Evolutionary conservation across 2,888 invertebrate species (phyloP).

Genomic region (Agrochola macilenta): DNA sequence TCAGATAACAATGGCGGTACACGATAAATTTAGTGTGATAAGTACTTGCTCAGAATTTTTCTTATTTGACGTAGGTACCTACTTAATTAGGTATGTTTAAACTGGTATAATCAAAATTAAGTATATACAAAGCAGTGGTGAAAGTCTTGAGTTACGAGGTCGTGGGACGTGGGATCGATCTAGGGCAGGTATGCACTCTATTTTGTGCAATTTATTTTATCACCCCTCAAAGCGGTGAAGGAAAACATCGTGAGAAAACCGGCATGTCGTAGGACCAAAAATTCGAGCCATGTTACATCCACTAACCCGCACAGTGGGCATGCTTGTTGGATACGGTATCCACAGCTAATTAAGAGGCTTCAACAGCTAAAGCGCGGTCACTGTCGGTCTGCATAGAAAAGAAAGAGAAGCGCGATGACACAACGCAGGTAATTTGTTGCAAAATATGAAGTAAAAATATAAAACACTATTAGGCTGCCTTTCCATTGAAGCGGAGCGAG

Average conservation of each 20-base stretch:
- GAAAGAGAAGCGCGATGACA: too few relatives aligned
- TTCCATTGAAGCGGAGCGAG: too few relatives aligned
- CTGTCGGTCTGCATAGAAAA: too few relatives aligned
- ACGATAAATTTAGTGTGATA: constrained; percentile 64
- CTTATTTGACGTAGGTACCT: background rate
- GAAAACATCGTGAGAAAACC: background rate
- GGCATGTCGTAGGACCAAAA: background rate
- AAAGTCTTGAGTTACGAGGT: background rate
- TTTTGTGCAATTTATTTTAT: background rate
- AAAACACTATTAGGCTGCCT: too few relatives aligned
- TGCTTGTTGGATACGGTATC: too few relatives aligned
- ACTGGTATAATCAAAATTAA: background rate
- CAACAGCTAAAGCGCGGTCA: background rate
- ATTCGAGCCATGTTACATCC: background rate
- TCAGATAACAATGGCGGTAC: constrained; percentile 63
- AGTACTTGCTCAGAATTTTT: constrained; percentile 36
- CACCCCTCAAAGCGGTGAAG: background rate
- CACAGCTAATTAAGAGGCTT: background rate
- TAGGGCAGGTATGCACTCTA: background rate
- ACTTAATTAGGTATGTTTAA: constrained; percentile 4
- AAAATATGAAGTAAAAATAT: too few relatives aligned
- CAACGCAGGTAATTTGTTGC: too few relatives aligned
- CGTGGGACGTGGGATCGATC: background rate
- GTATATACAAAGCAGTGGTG: background rate
- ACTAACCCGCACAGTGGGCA: background rate